These are phyloP conservation scores for Stegostoma tigrinum DNA, from an alignment of 2,113 vertebrate genomes.

Conservation along the genomic window DNA sequence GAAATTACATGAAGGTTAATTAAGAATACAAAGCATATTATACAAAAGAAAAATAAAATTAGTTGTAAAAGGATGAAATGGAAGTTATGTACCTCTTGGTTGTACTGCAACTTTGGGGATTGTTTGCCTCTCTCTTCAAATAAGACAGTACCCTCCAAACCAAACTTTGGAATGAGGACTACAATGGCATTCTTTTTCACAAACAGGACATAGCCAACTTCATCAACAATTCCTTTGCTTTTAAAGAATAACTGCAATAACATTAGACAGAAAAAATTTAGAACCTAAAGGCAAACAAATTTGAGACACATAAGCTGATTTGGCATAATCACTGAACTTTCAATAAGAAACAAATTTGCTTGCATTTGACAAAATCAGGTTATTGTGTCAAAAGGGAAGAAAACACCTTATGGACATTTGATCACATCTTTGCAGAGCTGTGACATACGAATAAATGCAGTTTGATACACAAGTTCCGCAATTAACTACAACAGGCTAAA, in stretches of 20 bases:
- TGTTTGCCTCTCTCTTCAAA: constrained; percentile 81
- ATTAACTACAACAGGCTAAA: neutral
- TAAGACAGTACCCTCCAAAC: constrained; percentile 91
- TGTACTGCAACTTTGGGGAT: constrained; percentile 64
- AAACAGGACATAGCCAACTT: constrained; percentile 87
- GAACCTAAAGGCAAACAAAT: neutral
- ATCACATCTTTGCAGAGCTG: neutral
- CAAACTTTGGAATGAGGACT: constrained; percentile 90
- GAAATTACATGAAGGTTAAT: neutral
- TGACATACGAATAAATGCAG: neutral
- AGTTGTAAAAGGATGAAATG: neutral
- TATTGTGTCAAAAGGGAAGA: neutral
- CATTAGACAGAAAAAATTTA: constrained; percentile 34
- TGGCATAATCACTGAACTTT: neutral
- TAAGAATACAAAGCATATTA: neutral
- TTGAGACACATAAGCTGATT: neutral
- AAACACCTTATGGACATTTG: neutral
- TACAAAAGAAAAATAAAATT: neutral
- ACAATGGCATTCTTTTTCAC: constrained; percentile 94
- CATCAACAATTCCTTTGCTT: constrained; percentile 79
- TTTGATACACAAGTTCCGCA: neutral
- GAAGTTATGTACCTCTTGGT: constrained; percentile 67
- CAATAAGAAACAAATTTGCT: neutral
- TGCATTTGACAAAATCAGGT: neutral
- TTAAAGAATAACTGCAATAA: constrained; percentile 87